These are phyloP conservation scores for Colaptes auratus DNA, from an alignment of 2,113 vertebrate genomes.

Conservation along the genomic window DNA sequence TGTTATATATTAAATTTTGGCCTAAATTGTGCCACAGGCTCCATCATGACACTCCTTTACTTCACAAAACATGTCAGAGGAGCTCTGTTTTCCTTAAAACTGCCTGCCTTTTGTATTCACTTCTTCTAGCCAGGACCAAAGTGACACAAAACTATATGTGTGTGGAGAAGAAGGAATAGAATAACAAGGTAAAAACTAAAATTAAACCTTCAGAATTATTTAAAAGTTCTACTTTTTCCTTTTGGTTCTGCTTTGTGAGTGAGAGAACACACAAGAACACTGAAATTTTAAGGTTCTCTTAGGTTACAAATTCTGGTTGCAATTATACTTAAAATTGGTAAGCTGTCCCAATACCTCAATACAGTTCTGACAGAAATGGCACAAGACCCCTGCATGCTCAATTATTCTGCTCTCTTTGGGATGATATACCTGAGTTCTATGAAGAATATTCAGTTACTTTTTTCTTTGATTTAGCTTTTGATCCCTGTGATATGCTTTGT, in stretches of 20 bases:
- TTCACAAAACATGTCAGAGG: background rate
- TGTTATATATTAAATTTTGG: background rate
- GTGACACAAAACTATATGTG: background rate
- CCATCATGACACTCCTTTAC: background rate
- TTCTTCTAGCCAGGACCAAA: background rate
- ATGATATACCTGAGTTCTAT: background rate
- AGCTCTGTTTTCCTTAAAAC: background rate
- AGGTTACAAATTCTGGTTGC: background rate
- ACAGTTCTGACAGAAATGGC: background rate
- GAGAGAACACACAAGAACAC: background rate
- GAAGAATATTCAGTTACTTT: background rate
- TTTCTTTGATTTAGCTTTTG: background rate
- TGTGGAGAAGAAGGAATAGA: background rate
- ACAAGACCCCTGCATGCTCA: background rate
- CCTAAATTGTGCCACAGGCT: background rate
- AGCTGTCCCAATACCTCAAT: accelerated
- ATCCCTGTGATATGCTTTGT: background rate
- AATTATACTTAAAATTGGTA: background rate
- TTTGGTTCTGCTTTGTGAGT: background rate
- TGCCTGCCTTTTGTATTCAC: background rate
- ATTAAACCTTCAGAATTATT: background rate
- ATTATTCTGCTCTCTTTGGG: background rate
- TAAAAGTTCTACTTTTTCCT: background rate
- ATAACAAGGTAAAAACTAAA: background rate
- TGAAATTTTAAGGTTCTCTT: background rate